Conservation (phyloP, 2,888 invertebrate species). For the Meganola albula region DNA sequence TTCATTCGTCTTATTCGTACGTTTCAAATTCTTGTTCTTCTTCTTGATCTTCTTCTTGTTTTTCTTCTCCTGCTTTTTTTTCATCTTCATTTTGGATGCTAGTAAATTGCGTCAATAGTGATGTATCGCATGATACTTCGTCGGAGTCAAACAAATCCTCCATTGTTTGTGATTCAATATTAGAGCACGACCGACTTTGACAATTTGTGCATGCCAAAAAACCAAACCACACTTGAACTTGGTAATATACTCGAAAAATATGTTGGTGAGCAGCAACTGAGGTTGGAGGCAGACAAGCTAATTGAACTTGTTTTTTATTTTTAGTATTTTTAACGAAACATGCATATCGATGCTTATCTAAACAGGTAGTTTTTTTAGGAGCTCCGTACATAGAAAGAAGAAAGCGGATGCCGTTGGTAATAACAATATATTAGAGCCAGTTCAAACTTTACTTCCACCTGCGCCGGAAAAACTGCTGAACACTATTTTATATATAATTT, state of each 20-base stretch:
- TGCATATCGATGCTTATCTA: constrained; percentile 14
- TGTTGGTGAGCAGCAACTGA: constrained; percentile 19
- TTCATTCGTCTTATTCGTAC: constrained; percentile 7
- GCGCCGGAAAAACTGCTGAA: no score
- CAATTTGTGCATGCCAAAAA: constrained; percentile 22
- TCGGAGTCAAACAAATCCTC: constrained; percentile 14
- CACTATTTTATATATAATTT: no score
- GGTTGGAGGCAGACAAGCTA: constrained; percentile 18
- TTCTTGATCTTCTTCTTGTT: constrained; percentile 11
- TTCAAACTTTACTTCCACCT: no score
- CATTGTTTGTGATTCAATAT: constrained; percentile 22
- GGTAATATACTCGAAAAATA: constrained; percentile 20
- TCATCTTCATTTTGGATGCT: constrained; percentile 17
- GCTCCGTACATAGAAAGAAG: constrained; percentile 16
- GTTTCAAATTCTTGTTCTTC: constrained; percentile 10
- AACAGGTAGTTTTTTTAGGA: constrained; percentile 5
- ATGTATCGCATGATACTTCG: constrained; percentile 17
- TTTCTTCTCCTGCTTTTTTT: constrained; percentile 12
- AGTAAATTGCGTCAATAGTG: constrained; percentile 20
- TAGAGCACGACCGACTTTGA: constrained; percentile 25
- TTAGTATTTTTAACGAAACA: constrained; percentile 15
- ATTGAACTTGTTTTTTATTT: constrained; percentile 17
- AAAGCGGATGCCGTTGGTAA: constrained; percentile 16
- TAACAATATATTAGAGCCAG: no score
- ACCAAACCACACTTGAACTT: constrained; percentile 26